Conservation (phyloP, 2,113 vertebrate species). For the Campylorhamphus procurvoides region DNA sequence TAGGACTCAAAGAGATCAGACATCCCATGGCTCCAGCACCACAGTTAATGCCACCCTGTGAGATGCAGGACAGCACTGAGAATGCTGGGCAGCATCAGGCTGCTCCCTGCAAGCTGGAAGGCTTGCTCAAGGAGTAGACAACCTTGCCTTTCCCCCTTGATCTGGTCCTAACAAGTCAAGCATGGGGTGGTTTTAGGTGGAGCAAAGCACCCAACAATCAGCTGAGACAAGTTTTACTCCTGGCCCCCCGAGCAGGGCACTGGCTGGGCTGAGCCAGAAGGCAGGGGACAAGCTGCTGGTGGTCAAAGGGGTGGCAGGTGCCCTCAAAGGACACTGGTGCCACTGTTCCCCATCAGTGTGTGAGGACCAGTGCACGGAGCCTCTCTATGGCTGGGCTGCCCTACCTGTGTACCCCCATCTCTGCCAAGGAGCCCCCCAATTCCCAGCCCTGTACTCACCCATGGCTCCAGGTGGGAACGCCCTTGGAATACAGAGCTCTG, state of each 20-base stretch:
- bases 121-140: background rate
- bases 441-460: constrained; percentile 17
- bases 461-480: background rate
- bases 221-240: background rate
- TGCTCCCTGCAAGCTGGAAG: background rate
- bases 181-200: background rate
- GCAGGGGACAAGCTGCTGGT: background rate
- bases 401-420: rapidly evolving
- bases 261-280: background rate
- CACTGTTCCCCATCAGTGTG: background rate
- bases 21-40: background rate
- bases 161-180: background rate
- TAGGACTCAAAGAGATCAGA: background rate
- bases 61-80: background rate
- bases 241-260: background rate
- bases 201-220: background rate
- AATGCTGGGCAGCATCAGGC: background rate
- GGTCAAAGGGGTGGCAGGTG: background rate
- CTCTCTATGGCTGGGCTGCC: background rate
- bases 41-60: rapidly evolving
- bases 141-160: no score
- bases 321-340: background rate
- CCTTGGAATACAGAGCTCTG: background rate
- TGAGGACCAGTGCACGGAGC: background rate
- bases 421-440: rapidly evolving